Base-by-base conservation (phyloP, 2,888 invertebrate genomes). In the Xanthia icteritia region DNA sequence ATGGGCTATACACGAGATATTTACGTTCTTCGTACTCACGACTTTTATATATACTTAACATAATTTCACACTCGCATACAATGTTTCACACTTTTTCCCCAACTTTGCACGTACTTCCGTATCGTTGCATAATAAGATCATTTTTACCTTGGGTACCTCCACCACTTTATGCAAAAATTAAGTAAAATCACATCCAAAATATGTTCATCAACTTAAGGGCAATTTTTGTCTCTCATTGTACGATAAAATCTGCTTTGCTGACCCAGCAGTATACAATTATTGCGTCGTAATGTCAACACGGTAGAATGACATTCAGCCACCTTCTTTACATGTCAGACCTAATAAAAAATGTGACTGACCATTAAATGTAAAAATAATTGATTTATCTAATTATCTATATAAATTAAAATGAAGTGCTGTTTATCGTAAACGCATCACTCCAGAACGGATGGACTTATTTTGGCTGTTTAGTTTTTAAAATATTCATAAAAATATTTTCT, bases 11-110 rank as follows among this genome's bases (percentile, higher is more conserved):
- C 58, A 81, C 72, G n/a, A 66, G 65, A 73, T 79, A 84, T 84
- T 80, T 89, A 90, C 77, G 82, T 69, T 79, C 39, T 72, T 67
- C 27, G 73, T 85, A 75, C 71, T 67, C 76, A 58, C 51, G 83
- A 85, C 84, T 90, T 88, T 88, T 86, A 89, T 88, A 70, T 76
- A 78, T 84, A 85, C 85, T 89, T 88, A 86, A 84, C 89, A 91
- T 90, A 88, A 89, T 90, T 87, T 87, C 66, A 75, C 58, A 77
- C 73, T 76, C 54, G 58, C 74, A 77, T 76, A 82, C 83, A 78
- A 42, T 73, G 82, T 79, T 73, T 54, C 66, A 79, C 82, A 84
- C 74, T 87, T 79, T 76, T 86, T 74, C 64, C 79, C 63, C 69
- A 85, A 86, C 82, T 81, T 84, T 80, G 54, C 74, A 64, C 63